These are phyloP conservation scores for Aplysina aerophoba DNA, from an alignment of 37 sponge, comb jelly and placozoan species.

Conservation along the genomic window DNA sequence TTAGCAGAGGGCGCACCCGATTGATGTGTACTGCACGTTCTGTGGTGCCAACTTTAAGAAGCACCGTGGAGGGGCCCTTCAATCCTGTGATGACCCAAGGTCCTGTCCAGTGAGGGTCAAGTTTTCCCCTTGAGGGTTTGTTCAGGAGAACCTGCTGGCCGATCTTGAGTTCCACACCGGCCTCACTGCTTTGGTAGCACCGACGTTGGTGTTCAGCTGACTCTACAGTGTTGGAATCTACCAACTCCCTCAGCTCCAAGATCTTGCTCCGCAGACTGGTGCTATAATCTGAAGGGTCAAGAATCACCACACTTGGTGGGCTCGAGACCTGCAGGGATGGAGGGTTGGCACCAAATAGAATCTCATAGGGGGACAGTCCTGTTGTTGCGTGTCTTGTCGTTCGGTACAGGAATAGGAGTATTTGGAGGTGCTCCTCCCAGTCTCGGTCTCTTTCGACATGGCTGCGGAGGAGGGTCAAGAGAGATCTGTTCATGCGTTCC, in stretches of 20 bases:
- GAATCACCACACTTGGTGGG: not conserved
- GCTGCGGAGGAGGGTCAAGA: too few relatives aligned
- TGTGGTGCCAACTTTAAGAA: not conserved
- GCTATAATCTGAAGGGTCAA: slow-evolving; percentile 11
- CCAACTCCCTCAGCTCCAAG: not conserved
- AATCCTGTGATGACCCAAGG: not conserved
- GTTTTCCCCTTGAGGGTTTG: not conserved
- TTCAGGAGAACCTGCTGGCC: slow-evolving; percentile 13
- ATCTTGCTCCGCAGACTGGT: not conserved
- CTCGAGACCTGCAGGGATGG: not conserved
- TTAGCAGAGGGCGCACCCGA: slow-evolving; percentile 10
- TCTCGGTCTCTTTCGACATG: not conserved
- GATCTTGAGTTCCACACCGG: not conserved
- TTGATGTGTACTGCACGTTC: not conserved
- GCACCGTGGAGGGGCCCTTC: not conserved
- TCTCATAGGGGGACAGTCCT: slow-evolving; percentile 31
- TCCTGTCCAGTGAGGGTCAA: slow-evolving; percentile 11
- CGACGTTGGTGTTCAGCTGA: not conserved
- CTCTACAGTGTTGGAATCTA: slow-evolving; percentile 2
- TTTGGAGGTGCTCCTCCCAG: slow-evolving; percentile 21
- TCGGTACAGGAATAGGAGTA: slow-evolving; percentile 22
- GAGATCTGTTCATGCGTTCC: too few relatives aligned
- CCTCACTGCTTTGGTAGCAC: not conserved
- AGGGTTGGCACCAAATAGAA: slow-evolving; percentile 22
- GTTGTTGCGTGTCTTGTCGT: slow-evolving; percentile 21